Percentiles rank a stretch among this genome's conserved stretches.
Conservation (phyloP, 2,888 invertebrate species). For the Synergus laeviventris region DNA sequence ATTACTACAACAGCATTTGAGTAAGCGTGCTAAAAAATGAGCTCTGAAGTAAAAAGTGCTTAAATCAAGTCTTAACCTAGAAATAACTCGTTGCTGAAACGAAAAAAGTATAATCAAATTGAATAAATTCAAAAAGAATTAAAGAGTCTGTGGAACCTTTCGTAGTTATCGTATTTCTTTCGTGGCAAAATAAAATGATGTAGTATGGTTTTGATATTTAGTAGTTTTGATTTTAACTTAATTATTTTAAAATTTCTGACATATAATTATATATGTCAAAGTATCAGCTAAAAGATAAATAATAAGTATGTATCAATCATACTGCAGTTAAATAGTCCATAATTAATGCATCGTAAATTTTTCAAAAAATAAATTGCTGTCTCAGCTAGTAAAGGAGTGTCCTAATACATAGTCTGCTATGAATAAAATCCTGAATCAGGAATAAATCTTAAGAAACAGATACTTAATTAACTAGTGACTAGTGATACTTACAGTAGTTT, state of each 20-base stretch:
- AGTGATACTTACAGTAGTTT: slow-evolving; percentile 16
- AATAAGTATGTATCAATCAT: no score
- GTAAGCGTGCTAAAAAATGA: neutral
- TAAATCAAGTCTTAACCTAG: neutral
- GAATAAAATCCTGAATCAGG: neutral
- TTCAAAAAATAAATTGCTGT: neutral
- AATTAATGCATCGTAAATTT: neutral
- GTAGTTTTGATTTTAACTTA: neutral
- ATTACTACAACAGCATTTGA: slow-evolving; percentile 14
- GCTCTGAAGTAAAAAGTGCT: neutral
- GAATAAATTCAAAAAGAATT: neutral
- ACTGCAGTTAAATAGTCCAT: no score
- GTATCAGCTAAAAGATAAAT: neutral
- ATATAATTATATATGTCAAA: neutral
- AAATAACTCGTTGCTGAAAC: slow-evolving; percentile 3
- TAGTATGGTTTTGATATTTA: slow-evolving; percentile 1
- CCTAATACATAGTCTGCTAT: neutral
- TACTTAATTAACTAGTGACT: slow-evolving; percentile 18
- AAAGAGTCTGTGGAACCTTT: neutral
- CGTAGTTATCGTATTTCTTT: neutral
- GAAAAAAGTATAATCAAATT: slow-evolving; percentile 36
- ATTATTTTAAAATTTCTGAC: neutral
- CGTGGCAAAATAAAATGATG: neutral
- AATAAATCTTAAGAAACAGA: neutral
- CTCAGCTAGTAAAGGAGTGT: neutral